Percentiles rank a stretch among this genome's conserved stretches.
phyloP scores from a whole-genome alignment of 2,797 vertebrate genomes.

The Margarornis squamiger region DNA sequence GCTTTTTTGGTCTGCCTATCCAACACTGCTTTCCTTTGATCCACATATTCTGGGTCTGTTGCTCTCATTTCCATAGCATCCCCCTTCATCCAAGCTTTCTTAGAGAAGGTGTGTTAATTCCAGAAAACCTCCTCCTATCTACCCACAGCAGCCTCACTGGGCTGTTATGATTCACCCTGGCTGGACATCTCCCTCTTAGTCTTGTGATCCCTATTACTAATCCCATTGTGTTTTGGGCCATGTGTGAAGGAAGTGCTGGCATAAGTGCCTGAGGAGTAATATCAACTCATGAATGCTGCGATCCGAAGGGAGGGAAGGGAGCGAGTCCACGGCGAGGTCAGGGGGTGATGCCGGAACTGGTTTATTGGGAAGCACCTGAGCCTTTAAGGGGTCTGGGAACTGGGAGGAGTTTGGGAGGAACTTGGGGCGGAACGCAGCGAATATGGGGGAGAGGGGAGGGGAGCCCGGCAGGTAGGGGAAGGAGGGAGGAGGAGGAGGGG shows the following conservation, averaged over 20 bases:
- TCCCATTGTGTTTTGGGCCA: not conserved
- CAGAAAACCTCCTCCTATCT: not conserved
- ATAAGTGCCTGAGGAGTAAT: not conserved
- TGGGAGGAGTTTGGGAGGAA: too few species aligned
- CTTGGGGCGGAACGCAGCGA: too few species aligned
- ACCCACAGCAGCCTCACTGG: not conserved
- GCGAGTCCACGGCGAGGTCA: too few species aligned
- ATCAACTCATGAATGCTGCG: not conserved
- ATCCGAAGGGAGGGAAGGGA: too few species aligned
- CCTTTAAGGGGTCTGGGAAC: too few species aligned
- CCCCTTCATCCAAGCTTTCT: not conserved
- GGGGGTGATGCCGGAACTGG: too few species aligned
- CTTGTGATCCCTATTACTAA: not conserved
- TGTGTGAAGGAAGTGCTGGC: not conserved
- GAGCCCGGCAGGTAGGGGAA: too few species aligned
- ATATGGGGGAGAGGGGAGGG: too few species aligned
- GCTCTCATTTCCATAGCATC: not conserved
- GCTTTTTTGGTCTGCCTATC: not conserved
- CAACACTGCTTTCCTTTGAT: not conserved
- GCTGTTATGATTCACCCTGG: not conserved
- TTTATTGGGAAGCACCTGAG: too few species aligned
- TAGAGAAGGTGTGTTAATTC: not conserved
- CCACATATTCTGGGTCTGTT: not conserved
- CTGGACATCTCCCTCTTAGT: not conserved
- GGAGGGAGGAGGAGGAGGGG: too few species aligned